phyloP scores from a whole-genome alignment of 2,113 vertebrate genomes.

The Hemiscyllium ocellatum region DNA sequence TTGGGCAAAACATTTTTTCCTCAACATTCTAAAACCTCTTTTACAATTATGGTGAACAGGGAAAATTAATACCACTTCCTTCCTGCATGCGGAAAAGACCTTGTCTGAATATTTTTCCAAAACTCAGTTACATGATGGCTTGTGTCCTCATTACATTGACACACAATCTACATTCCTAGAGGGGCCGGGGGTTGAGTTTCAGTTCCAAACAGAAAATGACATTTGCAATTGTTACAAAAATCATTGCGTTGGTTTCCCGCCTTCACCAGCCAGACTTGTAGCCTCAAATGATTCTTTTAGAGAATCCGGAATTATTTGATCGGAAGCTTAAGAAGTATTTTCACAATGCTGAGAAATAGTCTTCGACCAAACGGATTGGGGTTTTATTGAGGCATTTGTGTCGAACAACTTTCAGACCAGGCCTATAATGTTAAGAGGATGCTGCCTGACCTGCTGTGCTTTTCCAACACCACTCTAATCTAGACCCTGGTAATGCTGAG shows the following conservation, averaged over 20 bases:
- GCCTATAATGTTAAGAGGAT: too few species aligned
- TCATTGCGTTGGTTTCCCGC: background rate
- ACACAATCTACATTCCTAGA: background rate
- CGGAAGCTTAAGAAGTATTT: background rate
- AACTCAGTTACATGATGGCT: background rate
- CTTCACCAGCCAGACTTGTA: background rate
- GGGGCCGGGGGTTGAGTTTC: too few species aligned
- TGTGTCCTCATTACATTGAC: background rate
- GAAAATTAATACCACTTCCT: background rate
- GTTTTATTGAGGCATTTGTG: background rate
- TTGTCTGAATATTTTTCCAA: background rate
- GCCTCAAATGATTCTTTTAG: background rate
- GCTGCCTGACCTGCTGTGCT: too few species aligned
- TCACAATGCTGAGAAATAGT: background rate
- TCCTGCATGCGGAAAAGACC: background rate
- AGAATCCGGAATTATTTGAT: background rate
- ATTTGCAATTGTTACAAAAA: background rate
- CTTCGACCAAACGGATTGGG: background rate
- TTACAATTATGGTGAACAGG: background rate
- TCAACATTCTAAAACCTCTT: background rate
- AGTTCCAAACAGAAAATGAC: background rate
- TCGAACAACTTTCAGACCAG: too few species aligned
- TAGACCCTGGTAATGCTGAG: background rate
- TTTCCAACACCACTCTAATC: background rate
- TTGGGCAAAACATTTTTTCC: background rate